Evolutionary conservation across 2,797 vertebrate species (phyloP).

Genomic region (Oophaga sylvatica): DNA sequence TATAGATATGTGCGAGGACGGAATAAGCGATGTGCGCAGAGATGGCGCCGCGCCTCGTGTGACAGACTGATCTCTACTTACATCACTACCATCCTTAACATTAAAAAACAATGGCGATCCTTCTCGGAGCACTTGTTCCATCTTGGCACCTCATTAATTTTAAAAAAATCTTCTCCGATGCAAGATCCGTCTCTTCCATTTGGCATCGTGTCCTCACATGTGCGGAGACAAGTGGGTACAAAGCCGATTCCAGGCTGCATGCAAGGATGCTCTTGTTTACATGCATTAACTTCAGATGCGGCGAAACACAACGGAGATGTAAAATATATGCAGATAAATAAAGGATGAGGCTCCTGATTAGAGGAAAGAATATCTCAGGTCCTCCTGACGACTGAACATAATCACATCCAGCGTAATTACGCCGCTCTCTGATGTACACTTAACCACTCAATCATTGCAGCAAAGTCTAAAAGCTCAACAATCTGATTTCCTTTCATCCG

Average conservation of each 20-base stretch:
- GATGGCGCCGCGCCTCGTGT: no score
- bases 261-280: slow-evolving; percentile 15
- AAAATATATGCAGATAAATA: slow-evolving; percentile 49
- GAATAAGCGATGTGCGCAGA: no score
- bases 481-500: slow-evolving; percentile 55
- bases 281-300: slow-evolving; percentile 13
- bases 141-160: slow-evolving; percentile 24
- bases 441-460: no score
- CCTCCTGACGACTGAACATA: no score
- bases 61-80: slow-evolving; percentile 2
- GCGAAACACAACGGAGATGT: slow-evolving; percentile 6
- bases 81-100: not conserved
- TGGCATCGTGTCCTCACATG: not conserved
- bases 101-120: no score
- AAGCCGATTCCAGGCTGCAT: not conserved
- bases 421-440: no score
- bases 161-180: not conserved
- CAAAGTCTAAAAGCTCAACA: slow-evolving; percentile 42
- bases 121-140: not conserved
- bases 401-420: no score
- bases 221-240: slow-evolving; percentile 18
- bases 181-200: slow-evolving; percentile 19
- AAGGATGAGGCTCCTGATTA: not conserved
- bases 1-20: no score
- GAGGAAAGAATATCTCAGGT: no score